Evolutionary conservation across 2,888 invertebrate genomes (phyloP), one percentile per base, ranked within the genome.

Genomic region (Geophilus truncorum): DNA sequence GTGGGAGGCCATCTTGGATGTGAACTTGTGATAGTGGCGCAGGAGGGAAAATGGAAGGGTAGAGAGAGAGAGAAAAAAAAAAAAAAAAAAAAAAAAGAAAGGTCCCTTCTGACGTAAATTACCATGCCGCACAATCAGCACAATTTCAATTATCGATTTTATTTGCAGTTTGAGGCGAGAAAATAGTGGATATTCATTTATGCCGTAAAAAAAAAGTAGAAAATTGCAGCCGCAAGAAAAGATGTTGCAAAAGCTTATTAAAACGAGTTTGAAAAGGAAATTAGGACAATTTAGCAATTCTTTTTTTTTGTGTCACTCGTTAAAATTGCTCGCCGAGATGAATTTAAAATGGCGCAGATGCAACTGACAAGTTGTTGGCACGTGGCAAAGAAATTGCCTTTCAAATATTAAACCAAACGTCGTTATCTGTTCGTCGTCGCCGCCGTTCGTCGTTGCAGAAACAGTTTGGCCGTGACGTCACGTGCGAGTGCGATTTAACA

Each of bases 321-420:
- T 70, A 70, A 70, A 70, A 70, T 70, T 70, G 70, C 70, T n/a
- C 70, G 70, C 70, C 70, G 70, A 70, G 70, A 70, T 70, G 70
- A 70, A 70, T 70, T 70, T 70, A 70, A 70, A 70, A 70, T 70
- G 28, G 12, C 70, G 70, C 70, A 70, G 70, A 70, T 70, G 70
- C 70, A 28, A 70, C 70, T 70, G 70, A 70, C 70, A 70, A 70
- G 70, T 70, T 70, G 70, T 70, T 70, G 70, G 70, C 70, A 70
- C 70, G 70, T 70, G 70, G 70, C 70, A 70, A 70, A 70, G 70
- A 70, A 70, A 70, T 70, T 70, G 70, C 70, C 70, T 70, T 70
- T 70, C 70, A 70, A 70, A 70, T 70, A 70, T 70, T 70, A 70
- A 70, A 70, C 70, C 70, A 70, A 70, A 70, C 70, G 70, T 70